Percentiles rank a stretch among this genome's conserved stretches.
phyloP scores from a whole-genome alignment of 1,140 invertebrate genomes.

The Drosophila nannoptera region DNA sequence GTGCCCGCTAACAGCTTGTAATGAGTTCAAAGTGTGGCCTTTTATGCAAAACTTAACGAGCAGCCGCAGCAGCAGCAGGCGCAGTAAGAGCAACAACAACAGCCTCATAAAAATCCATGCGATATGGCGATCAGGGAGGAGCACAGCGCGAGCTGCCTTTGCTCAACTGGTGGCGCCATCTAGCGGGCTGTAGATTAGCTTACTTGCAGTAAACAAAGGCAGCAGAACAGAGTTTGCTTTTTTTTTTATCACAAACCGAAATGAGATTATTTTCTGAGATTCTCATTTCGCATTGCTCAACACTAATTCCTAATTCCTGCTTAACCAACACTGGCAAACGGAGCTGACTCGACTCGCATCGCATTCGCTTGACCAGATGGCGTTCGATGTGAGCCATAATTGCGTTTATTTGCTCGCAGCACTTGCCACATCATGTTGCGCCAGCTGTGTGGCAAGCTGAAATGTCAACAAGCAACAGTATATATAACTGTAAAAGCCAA shows the following conservation, averaged over 20 bases:
- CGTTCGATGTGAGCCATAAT: conserved; percentile 27
- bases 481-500: conserved; percentile 16
- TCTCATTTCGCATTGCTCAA: conserved; percentile 17
- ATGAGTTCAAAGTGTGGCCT: conserved; percentile 58
- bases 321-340: conserved; percentile 13
- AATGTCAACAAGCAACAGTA: conserved; percentile 20
- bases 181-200: not conserved
- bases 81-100: not conserved
- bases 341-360: conserved; percentile 39
- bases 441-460: conserved; percentile 15
- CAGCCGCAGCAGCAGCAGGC: not conserved
- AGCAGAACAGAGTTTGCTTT: not conserved
- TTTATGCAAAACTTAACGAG: conserved; percentile 41
- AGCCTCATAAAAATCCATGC: not conserved
- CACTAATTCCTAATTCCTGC: not conserved
- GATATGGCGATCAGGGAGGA: not conserved
- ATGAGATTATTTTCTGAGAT: not conserved
- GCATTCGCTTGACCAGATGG: conserved; percentile 43
- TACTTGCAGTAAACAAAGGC: too few species aligned
- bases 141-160: too few species aligned
- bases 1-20: conserved; percentile 74
- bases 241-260: not conserved
- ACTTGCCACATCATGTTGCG: conserved; percentile 47
- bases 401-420: conserved; percentile 34
- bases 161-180: not conserved